Conservation (phyloP, 2,113 vertebrate genomes). For the Hippoglossus stenolepis region DNA sequence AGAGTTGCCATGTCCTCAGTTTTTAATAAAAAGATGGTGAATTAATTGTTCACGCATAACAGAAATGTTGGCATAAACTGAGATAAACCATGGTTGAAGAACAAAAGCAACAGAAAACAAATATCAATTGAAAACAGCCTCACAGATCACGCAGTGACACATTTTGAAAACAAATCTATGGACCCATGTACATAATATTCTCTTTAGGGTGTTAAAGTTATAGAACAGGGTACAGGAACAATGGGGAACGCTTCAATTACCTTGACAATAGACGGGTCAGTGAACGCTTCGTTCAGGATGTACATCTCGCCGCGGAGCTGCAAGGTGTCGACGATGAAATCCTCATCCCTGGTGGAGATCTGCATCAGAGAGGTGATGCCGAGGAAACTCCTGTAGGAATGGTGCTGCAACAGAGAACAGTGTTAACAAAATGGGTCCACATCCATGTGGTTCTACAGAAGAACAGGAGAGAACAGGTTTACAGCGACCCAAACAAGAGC, state of each 20-base stretch:
- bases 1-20: not conserved
- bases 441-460: not conserved
- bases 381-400: conserved; percentile 95
- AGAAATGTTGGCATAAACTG: not conserved
- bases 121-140: not conserved
- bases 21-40: not conserved
- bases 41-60: not conserved
- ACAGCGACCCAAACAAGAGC: not conserved
- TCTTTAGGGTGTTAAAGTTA: not conserved
- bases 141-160: no score
- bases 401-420: conserved; percentile 83
- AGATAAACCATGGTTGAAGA: not conserved
- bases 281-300: conserved; percentile 95
- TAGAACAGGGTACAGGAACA: not conserved
- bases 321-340: conserved; percentile 93
- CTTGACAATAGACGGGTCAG: conserved; percentile 92
- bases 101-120: no score
- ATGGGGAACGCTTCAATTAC: conserved; percentile 72
- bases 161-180: not conserved
- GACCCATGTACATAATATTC: not conserved
- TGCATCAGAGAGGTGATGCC: conserved; percentile 97
- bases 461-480: not conserved
- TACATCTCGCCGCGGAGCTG: conserved; percentile 92
- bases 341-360: conserved; percentile 93
- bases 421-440: not conserved